Evolutionary conservation across 2,888 invertebrate species (phyloP), one percentile per base, ranked within the genome.

Genomic region (Myopa tessellatipennis): DNA sequence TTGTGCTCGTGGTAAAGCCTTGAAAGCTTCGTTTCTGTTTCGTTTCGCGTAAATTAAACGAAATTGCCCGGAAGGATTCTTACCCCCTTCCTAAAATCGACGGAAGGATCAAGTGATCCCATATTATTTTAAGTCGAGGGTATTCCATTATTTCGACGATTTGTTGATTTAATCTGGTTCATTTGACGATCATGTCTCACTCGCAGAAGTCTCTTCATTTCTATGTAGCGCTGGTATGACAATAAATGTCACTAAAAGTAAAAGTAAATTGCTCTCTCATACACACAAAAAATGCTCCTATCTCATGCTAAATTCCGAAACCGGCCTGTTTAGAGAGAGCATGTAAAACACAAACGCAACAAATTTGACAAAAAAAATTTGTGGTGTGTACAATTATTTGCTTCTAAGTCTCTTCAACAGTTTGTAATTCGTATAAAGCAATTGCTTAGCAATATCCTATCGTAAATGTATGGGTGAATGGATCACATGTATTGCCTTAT

Each of bases 21-120:
- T 70, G 58, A n/a, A 78, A 78, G 38, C 60, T 74, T 16, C 50
- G 71, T 36, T 75, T 78, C n/a, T 78, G 78, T 36, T 58, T 75
- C 18, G 75, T 70, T n/a, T 61, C 61, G 4, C 69, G 75, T 10
- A 71, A 71, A 60, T 40, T 75, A 16, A 75, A 74, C 38, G 71
- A 63, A n/a, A 74, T 78, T 5, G 74, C 75, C 7, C 1, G 58
- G 8, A 74, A 75, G 36, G 58, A 78, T n/a, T 65, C 78, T 1
- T 73, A 77, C 34, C 73, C 77, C 38, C 60, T 78, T 8, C 71
- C 71, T 40, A 70, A 75, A 26, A 78, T 78, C 6, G 73, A 74
- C 40, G 69, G 75, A 8, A 55, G 73, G 77, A 77, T 63, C 65
- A 36, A 26, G 75, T 75, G 18, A 58, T 68, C 4, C 75, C 75